These are phyloP conservation scores for Phaethon lepturus DNA, from an alignment of 2,113 vertebrate genomes.

Conservation along the genomic window DNA sequence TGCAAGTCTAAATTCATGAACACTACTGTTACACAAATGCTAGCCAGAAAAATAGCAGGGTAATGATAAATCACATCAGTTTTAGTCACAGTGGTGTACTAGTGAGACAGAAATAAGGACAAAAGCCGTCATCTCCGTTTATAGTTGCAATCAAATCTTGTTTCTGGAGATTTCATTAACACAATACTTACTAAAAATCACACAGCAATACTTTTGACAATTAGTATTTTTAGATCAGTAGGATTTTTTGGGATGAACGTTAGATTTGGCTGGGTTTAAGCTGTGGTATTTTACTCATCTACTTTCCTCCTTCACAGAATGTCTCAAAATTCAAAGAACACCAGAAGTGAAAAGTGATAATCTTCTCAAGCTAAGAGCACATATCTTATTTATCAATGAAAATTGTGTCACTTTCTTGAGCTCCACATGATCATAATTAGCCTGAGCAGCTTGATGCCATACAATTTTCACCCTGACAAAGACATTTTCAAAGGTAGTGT, in stretches of 20 bases:
- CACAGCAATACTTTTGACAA: neutral
- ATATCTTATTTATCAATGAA: neutral
- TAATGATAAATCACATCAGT: neutral
- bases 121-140: rapidly evolving
- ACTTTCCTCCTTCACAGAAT: neutral
- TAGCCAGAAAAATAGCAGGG: neutral
- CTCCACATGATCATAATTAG: neutral
- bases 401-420: neutral
- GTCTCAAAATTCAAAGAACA: neutral
- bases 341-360: neutral
- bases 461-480: neutral
- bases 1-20: neutral
- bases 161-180: neutral
- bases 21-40: neutral
- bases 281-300: neutral
- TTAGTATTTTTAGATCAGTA: neutral
- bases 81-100: neutral
- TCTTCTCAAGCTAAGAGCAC: neutral
- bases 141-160: neutral
- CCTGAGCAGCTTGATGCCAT: neutral
- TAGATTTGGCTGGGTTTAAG: neutral
- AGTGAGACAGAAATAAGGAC: neutral
- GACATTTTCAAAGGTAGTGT: neutral
- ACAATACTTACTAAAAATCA: neutral
- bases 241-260: neutral